Percentiles rank a stretch among this genome's conserved stretches.
phyloP scores from a whole-genome alignment of 23 tunicate genomes.

The Phallusia fumigata region DNA sequence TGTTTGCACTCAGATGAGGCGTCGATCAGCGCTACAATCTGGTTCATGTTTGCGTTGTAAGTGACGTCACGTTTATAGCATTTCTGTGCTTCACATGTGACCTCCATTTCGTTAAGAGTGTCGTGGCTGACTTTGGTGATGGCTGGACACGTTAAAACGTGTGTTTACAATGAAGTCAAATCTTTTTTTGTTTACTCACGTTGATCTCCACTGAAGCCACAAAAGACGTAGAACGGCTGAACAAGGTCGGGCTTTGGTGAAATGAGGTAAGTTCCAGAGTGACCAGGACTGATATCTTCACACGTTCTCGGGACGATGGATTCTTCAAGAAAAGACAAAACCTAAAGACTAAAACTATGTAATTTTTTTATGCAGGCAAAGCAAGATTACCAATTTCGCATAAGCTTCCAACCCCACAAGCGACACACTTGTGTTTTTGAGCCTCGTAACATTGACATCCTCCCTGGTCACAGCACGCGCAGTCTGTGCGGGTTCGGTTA shows the following conservation, averaged over 20 bases:
- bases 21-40: conserved; percentile 1
- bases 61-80: not conserved
- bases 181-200: not conserved
- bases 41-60: not conserved
- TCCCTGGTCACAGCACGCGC: not conserved
- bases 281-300: not conserved
- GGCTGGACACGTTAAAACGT: not conserved
- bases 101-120: not conserved
- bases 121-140: conserved; percentile 19
- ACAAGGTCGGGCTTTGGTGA: conserved; percentile 7
- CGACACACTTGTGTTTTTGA: not conserved
- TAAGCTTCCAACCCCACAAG: not conserved
- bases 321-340: not conserved
- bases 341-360: not conserved
- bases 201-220: conserved; percentile 1
- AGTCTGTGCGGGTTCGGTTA: not conserved
- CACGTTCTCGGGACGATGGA: not conserved
- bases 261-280: conserved; percentile 18
- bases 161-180: too few species aligned
- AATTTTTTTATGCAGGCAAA: not conserved
- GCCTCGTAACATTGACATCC: not conserved
- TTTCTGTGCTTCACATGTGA: not conserved
- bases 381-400: too few species aligned
- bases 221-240: conserved; percentile 2
- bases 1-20: conserved; percentile 18